A percentile compares a stretch with the other conserved stretches of the same genome.
These are phyloP conservation scores for Epistrophe grossulariae DNA, from an alignment of 2,888 invertebrate species.

Conservation along the genomic window DNA sequence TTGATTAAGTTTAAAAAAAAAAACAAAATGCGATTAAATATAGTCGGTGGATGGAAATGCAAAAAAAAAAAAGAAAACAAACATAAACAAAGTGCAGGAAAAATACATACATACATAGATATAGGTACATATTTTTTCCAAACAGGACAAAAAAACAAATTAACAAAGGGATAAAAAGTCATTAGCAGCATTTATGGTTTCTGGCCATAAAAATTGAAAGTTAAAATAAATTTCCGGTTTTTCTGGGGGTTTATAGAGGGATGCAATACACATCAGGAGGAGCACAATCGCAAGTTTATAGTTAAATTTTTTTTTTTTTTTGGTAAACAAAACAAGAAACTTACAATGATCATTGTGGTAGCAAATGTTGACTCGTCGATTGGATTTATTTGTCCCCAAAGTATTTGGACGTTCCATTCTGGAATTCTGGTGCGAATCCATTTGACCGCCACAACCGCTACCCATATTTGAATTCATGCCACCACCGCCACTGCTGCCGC, in stretches of 20 bases:
- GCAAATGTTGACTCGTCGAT: conserved; percentile 90
- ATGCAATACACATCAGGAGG: conserved; percentile 32
- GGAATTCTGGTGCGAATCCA: conserved; percentile 82
- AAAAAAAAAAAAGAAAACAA: conserved; percentile 4
- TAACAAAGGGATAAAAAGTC: conserved; percentile 57
- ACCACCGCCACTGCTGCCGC: conserved; percentile 81
- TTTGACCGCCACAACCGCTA: conserved; percentile 79
- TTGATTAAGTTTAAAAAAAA: neutral
- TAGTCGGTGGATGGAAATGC: conserved; percentile 58
- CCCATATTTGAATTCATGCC: conserved; percentile 72
- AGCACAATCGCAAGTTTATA: conserved; percentile 67
- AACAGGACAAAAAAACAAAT: conserved; percentile 52
- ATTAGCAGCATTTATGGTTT: conserved; percentile 49
- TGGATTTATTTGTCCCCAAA: conserved; percentile 90
- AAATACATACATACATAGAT: conserved; percentile 9
- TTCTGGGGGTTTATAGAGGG: neutral
- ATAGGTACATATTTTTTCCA: conserved; percentile 12
- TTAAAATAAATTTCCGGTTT: neutral
- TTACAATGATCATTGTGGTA: conserved; percentile 91
- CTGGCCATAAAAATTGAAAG: conserved; percentile 6
- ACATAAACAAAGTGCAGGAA: conserved; percentile 31
- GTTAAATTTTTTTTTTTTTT: conserved; percentile 6
- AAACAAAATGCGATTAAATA: conserved; percentile 51
- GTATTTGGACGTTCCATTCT: conserved; percentile 92
- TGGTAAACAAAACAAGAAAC: conserved; percentile 78